A percentile compares a stretch with the other conserved stretches of the same genome.
These are phyloP conservation scores for Palaemon carinicauda DNA, from an alignment of 1,140 invertebrate species.

Conservation along the genomic window DNA sequence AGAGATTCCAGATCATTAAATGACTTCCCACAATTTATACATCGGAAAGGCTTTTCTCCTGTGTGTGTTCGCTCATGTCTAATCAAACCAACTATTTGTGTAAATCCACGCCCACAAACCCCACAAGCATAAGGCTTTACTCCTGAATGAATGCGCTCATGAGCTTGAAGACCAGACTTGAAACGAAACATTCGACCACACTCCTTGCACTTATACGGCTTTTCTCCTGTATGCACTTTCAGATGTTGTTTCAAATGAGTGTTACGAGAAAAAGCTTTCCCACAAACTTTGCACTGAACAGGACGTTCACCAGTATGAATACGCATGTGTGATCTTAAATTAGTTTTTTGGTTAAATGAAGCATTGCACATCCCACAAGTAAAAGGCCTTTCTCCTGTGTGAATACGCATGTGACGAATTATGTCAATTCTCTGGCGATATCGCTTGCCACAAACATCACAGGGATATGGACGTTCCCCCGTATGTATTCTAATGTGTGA, in stretches of 20 bases:
- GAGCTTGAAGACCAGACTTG: constrained; percentile 46
- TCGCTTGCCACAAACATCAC: constrained; percentile 47
- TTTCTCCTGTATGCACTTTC: constrained; percentile 49
- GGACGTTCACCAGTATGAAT: constrained; percentile 81
- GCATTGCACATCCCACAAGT: constrained; percentile 83
- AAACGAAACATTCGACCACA: constrained; percentile 40
- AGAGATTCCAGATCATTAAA: constrained; percentile 34
- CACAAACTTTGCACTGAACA: constrained; percentile 80
- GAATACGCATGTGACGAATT: constrained; percentile 66
- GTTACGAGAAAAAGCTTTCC: constrained; percentile 89
- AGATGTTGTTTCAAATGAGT: constrained; percentile 50
- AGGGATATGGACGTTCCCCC: constrained; percentile 46
- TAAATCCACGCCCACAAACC: constrained; percentile 39
- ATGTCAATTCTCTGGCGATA: constrained; percentile 51
- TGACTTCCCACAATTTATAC: constrained; percentile 48
- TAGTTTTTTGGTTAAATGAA: constrained; percentile 89
- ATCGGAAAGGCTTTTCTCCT: constrained; percentile 47
- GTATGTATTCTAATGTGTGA: constrained; percentile 45
- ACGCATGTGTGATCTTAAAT: constrained; percentile 85
- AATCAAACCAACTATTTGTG: constrained; percentile 42
- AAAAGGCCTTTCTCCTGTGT: constrained; percentile 45
- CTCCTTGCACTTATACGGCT: constrained; percentile 32
- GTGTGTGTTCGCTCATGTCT: constrained; percentile 42
- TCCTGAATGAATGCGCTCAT: constrained; percentile 48
- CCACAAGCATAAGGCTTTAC: constrained; percentile 47